Evolutionary conservation across 2,113 vertebrate species (phyloP).

Genomic region (Phyllostomus hastatus): DNA sequence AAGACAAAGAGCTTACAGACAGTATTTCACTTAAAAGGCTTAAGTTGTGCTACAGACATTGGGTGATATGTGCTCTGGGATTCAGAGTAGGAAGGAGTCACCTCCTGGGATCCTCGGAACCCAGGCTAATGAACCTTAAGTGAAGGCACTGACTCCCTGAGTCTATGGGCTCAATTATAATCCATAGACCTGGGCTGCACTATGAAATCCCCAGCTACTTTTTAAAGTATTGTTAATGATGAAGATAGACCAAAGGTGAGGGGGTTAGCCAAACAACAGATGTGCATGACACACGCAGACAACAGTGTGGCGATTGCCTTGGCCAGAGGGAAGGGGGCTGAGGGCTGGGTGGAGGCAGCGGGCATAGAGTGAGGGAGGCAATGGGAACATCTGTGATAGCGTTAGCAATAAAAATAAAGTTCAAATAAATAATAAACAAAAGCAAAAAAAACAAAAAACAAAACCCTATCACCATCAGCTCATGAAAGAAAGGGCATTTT

Average conservation of each 20-base stretch:
- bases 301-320: too few relatives aligned
- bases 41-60: not conserved
- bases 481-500: not conserved
- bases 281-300: too few relatives aligned
- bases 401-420: too few relatives aligned
- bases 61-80: not conserved
- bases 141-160: slow-evolving; percentile 25
- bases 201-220: slow-evolving; percentile 26
- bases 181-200: slow-evolving; percentile 3
- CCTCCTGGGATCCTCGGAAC: slow-evolving; percentile 42
- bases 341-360: too few relatives aligned
- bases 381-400: too few relatives aligned
- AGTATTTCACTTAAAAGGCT: not conserved
- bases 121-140: slow-evolving; percentile 55
- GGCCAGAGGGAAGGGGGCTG: too few relatives aligned
- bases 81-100: slow-evolving; percentile 43
- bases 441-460: not conserved
- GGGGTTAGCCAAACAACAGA: too few relatives aligned
- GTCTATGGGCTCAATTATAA: slow-evolving; percentile 45
- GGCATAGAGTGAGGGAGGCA: too few relatives aligned
- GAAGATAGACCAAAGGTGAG: not conserved
- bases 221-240: slow-evolving; percentile 39
- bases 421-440: too few relatives aligned
- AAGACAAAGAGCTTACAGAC: slow-evolving; percentile 17
- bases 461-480: not conserved